Evolutionary conservation across 2,797 vertebrate species (phyloP).

Genomic region (Scyliorhinus canicula): DNA sequence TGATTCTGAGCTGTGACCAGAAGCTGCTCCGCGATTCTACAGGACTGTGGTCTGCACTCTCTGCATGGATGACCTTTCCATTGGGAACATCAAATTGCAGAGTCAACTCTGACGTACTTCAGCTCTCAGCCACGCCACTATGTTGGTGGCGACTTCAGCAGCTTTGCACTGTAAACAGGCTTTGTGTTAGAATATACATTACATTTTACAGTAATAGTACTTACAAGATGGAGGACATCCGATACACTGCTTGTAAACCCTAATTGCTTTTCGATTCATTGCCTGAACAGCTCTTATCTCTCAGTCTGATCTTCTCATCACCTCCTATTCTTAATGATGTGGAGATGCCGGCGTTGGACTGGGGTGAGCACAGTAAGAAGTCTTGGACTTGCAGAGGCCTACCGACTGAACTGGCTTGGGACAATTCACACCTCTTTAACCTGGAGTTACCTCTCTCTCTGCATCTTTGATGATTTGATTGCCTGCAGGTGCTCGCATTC

Average conservation of each 20-base stretch:
- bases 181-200: constrained; percentile 13
- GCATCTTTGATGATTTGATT: no score
- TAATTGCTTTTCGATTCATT: background rate
- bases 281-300: background rate
- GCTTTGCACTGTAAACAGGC: background rate
- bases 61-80: background rate
- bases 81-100: background rate
- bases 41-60: background rate
- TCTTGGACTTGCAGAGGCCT: no score
- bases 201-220: background rate
- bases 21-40: background rate
- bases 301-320: background rate
- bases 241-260: constrained; percentile 20
- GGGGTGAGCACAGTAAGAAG: no score
- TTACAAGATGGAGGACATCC: background rate
- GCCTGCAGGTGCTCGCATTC: no score
- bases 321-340: constrained; percentile 9
- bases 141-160: background rate
- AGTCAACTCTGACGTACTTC: background rate
- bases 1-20: background rate
- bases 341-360: no score
- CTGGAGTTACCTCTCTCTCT: no score
- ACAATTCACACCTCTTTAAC: no score
- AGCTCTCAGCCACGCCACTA: background rate
- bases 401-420: no score